Conservation (phyloP, 2,888 invertebrate genomes). For the Gibbula magus region DNA sequence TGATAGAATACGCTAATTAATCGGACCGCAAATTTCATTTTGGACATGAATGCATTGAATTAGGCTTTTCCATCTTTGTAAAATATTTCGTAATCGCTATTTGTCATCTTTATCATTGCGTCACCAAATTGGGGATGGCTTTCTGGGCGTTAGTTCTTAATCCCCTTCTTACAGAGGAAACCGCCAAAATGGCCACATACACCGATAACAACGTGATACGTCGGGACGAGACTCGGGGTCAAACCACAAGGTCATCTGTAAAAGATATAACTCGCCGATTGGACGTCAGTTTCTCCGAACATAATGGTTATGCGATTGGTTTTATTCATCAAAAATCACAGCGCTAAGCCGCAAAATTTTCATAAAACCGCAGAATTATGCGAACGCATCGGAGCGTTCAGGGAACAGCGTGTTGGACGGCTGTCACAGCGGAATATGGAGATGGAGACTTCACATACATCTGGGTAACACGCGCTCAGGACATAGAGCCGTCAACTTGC, state of each 20-base stretch:
- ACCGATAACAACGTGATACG: slow-evolving; percentile 5
- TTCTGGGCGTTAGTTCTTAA: neutral
- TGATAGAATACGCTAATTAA: neutral
- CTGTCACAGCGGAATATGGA: no score
- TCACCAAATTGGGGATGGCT: neutral
- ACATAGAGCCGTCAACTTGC: no score
- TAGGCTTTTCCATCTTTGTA: slow-evolving; percentile 3
- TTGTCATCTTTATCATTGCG: slow-evolving; percentile 8
- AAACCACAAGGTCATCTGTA: slow-evolving; percentile 15
- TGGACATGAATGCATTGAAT: slow-evolving; percentile 1
- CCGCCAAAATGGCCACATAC: slow-evolving; percentile 5
- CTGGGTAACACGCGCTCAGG: no score
- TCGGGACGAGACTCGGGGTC: neutral
- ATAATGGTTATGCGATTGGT: slow-evolving; percentile 1
- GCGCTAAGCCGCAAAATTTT: slow-evolving; percentile 15
- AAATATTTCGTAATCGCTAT: slow-evolving; percentile 1
- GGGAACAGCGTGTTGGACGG: neutral
- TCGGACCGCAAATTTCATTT: slow-evolving; percentile 5
- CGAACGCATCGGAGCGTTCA: neutral
- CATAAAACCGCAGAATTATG: slow-evolving; percentile 12
- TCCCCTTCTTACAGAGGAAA: neutral
- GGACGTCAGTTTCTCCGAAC: neutral
- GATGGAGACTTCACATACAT: no score
- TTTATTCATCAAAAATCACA: slow-evolving; percentile 10
- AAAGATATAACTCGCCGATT: slow-evolving; percentile 13